Percentiles rank a stretch among this genome's conserved stretches.
These are phyloP conservation scores for Caenorhabditis becei DNA, from an alignment of 2,888 invertebrate species.

Conservation along the genomic window DNA sequence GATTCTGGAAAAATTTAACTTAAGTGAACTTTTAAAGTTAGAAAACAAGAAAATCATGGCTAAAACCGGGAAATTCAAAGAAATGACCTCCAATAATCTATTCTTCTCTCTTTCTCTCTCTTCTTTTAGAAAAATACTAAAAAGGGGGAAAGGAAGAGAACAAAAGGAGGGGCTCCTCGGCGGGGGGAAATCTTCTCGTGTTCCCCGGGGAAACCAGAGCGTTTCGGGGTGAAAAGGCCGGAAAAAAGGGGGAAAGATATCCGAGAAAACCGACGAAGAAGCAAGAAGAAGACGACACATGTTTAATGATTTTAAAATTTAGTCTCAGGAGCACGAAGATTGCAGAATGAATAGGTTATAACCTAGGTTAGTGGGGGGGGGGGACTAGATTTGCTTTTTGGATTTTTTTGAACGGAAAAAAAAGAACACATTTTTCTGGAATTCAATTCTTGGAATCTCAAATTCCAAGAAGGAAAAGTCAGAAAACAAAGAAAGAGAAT, in stretches of 20 bases:
- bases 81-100: too few species aligned
- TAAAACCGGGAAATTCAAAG: too few species aligned
- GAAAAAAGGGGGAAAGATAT: not conserved
- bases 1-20: slow-evolving; percentile 7
- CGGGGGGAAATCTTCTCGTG: slow-evolving; percentile 17
- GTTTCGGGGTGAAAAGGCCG: not conserved
- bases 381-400: too few species aligned
- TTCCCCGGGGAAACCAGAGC: slow-evolving; percentile 59
- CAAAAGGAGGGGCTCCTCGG: not conserved
- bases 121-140: slow-evolving; percentile 6
- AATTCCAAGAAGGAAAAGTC: not conserved
- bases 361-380: too few species aligned
- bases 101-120: not conserved
- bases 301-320: too few species aligned
- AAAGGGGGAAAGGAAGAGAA: slow-evolving; percentile 11
- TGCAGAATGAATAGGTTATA: too few species aligned
- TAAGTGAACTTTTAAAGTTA: too few species aligned
- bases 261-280: not conserved
- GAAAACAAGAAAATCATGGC: too few species aligned
- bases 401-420: too few species aligned
- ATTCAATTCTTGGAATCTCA: too few species aligned
- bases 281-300: not conserved
- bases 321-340: not conserved
- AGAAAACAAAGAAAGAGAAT: not conserved
- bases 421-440: too few species aligned